Conservation (phyloP, 2,113 vertebrate genomes). For the Pelvicachromis taeniatus region DNA sequence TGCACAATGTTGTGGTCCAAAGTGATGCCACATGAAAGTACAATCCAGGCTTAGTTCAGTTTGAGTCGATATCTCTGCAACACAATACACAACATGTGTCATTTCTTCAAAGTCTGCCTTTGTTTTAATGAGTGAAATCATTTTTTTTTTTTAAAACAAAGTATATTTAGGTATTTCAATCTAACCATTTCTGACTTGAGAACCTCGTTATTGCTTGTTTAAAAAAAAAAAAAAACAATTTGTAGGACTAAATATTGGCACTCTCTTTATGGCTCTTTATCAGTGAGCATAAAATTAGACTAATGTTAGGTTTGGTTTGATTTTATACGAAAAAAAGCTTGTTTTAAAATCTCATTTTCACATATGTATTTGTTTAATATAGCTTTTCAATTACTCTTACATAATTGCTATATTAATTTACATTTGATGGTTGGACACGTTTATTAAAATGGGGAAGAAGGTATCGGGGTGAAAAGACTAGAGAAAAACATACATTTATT, state of each 20-base stretch:
- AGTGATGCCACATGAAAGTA: background rate
- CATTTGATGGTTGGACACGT: background rate
- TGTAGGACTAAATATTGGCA: background rate
- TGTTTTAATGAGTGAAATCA: no score
- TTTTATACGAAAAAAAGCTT: accelerated
- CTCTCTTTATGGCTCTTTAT: background rate
- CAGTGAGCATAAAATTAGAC: background rate
- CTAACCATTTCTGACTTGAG: background rate
- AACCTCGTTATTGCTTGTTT: background rate
- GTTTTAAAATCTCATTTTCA: background rate
- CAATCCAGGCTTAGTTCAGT: background rate
- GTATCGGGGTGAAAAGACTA: background rate
- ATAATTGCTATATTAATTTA: background rate
- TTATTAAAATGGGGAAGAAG: background rate
- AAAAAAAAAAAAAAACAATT: accelerated
- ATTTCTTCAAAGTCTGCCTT: accelerated
- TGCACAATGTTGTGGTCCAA: background rate
- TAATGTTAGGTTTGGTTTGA: background rate
- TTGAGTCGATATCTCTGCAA: background rate
- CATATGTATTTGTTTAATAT: background rate
- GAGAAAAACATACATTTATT: accelerated
- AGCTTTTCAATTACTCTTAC: background rate
- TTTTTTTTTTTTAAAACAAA: background rate
- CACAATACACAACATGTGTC: background rate
- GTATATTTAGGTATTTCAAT: background rate